Conservation (phyloP, 2,888 invertebrate species). For the Dioctria linearis region DNA sequence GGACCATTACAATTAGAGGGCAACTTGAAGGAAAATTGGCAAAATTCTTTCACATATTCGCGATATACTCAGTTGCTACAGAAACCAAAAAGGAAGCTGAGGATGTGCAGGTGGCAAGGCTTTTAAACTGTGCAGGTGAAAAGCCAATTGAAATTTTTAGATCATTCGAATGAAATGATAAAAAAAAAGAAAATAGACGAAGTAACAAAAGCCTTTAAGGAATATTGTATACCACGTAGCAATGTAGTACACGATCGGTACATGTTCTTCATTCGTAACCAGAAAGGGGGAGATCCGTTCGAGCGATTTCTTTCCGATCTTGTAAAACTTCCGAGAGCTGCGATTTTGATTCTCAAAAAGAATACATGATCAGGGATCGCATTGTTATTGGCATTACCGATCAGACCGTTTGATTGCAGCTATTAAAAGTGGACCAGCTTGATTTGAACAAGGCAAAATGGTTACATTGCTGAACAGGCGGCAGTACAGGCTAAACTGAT, state of each 20-base stretch:
- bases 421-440: too few species aligned
- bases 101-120: conserved; percentile 37
- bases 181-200: conserved; percentile 29
- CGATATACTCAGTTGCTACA: conserved; percentile 38
- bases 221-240: conserved; percentile 45
- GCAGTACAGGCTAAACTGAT: too few species aligned
- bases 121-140: conserved; percentile 48
- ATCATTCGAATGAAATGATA: conserved; percentile 30
- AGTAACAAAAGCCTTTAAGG: conserved; percentile 45
- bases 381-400: too few species aligned
- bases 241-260: conserved; percentile 16
- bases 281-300: not conserved
- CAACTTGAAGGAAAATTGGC: conserved; percentile 46
- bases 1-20: conserved; percentile 34
- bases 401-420: too few species aligned
- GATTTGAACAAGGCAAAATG: too few species aligned
- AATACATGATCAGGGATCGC: too few species aligned
- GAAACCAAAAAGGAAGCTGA: conserved; percentile 28
- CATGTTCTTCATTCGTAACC: not conserved
- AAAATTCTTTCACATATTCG: conserved; percentile 35
- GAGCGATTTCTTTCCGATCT: too few species aligned
- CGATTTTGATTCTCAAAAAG: too few species aligned
- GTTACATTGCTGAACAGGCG: too few species aligned
- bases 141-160: conserved; percentile 48
- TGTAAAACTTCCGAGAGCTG: too few species aligned